Percentiles rank a stretch among this genome's conserved stretches.
These are phyloP conservation scores for Zonitis immaculata DNA, from an alignment of 2,888 invertebrate species.

Conservation along the genomic window DNA sequence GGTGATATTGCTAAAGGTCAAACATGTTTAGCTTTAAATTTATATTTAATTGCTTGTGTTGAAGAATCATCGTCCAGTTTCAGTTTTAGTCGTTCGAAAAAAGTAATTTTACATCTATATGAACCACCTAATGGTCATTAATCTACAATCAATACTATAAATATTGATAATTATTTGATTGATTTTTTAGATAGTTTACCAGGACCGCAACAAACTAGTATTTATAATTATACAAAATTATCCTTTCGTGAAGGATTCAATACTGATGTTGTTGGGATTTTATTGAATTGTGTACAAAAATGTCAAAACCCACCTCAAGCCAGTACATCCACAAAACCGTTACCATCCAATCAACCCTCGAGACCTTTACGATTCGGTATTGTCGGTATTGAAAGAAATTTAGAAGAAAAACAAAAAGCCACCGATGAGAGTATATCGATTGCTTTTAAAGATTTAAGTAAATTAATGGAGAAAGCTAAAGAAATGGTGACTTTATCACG, in stretches of 20 bases:
- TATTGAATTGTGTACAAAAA: constrained; percentile 60
- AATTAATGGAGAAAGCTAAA: constrained; percentile 93
- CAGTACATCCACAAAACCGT: constrained; percentile 33
- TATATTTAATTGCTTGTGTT: constrained; percentile 67
- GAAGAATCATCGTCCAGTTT: constrained; percentile 80
- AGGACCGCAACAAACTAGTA: constrained; percentile 70
- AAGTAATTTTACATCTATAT: constrained; percentile 71
- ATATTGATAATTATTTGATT: background rate
- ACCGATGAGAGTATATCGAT: constrained; percentile 87
- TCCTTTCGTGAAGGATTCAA: constrained; percentile 82
- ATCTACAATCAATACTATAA: background rate
- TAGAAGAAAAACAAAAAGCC: constrained; percentile 85
- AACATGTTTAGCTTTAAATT: constrained; percentile 63
- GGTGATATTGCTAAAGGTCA: constrained; percentile 68
- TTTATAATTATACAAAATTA: constrained; percentile 71
- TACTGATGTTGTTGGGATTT: constrained; percentile 57
- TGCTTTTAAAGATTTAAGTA: constrained; percentile 93
- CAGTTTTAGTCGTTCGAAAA: constrained; percentile 75
- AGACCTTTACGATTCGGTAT: constrained; percentile 83
- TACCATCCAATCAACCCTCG: constrained; percentile 38
- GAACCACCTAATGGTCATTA: constrained; percentile 56
- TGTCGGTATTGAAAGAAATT: constrained; percentile 89
- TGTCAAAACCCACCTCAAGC: constrained; percentile 52
- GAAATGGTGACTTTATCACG: constrained; percentile 95
- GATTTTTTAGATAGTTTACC: constrained; percentile 43